A percentile compares a stretch with the other conserved stretches of the same genome.
These are phyloP conservation scores for Ricordea florida DNA, from an alignment of 92 coral and sea anemone species.

Conservation along the genomic window DNA sequence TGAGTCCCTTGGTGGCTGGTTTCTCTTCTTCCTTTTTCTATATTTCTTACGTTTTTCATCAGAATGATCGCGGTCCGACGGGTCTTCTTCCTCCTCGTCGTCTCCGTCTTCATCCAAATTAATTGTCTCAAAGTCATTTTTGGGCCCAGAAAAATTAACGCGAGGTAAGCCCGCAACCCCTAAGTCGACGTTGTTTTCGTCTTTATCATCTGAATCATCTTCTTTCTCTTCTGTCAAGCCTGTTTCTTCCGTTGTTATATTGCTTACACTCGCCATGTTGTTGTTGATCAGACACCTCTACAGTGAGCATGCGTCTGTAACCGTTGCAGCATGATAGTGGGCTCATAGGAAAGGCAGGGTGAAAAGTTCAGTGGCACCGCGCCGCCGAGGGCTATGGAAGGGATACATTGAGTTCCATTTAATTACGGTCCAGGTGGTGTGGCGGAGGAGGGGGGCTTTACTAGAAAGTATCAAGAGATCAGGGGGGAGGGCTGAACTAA, in stretches of 20 bases:
- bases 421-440: too few relatives aligned
- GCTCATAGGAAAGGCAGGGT: too few relatives aligned
- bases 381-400: too few relatives aligned
- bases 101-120: slow-evolving; percentile 92
- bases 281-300: too few relatives aligned
- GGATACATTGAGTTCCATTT: too few relatives aligned
- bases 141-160: slow-evolving; percentile 44
- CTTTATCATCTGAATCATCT: slow-evolving; percentile 61
- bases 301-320: too few relatives aligned
- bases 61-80: slow-evolving; percentile 64
- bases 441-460: too few relatives aligned
- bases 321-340: too few relatives aligned
- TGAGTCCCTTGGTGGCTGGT: slow-evolving; percentile 56
- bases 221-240: slow-evolving; percentile 22
- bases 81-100: slow-evolving; percentile 81
- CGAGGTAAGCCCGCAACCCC: slow-evolving; percentile 65
- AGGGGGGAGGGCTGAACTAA: too few relatives aligned
- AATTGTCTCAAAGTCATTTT: slow-evolving; percentile 85
- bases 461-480: too few relatives aligned
- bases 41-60: slow-evolving; percentile 70
- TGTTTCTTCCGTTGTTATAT: slow-evolving; percentile 41
- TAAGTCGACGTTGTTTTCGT: slow-evolving; percentile 68
- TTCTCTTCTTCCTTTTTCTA: slow-evolving; percentile 84
- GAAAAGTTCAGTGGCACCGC: too few relatives aligned
- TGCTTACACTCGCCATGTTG: slow-evolving; percentile 79